Evolutionary conservation across 1,140 invertebrate genomes (phyloP).

Genomic region (Hylyphantes graminicola): DNA sequence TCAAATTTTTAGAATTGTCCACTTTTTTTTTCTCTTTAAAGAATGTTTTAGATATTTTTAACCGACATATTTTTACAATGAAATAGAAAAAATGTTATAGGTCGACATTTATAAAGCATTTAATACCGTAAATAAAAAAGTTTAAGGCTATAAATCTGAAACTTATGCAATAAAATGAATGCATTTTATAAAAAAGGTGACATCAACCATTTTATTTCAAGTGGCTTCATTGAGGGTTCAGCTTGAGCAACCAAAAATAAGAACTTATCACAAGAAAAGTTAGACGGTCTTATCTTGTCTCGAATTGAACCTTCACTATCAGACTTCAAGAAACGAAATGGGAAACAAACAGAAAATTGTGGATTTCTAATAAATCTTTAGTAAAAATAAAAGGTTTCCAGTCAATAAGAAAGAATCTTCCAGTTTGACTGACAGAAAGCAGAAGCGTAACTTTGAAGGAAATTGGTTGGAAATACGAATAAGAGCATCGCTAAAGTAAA

Average conservation of each 20-base stretch:
- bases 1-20: too few relatives aligned
- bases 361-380: constrained; percentile 45
- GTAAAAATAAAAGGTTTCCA: constrained; percentile 38
- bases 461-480: constrained; percentile 20
- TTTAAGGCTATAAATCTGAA: background rate
- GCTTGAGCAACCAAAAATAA: constrained; percentile 6
- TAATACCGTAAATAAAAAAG: background rate
- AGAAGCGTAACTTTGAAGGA: constrained; percentile 15
- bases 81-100: too few relatives aligned
- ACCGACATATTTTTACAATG: too few relatives aligned
- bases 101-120: too few relatives aligned
- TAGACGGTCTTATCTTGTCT: background rate
- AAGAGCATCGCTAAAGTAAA: too few relatives aligned
- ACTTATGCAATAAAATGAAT: background rate
- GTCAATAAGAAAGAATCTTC: constrained; percentile 46
- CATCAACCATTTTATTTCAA: background rate
- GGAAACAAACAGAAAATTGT: constrained; percentile 34
- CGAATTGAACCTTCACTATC: constrained; percentile 13
- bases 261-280: constrained; percentile 9
- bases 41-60: too few relatives aligned
- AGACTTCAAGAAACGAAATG: constrained; percentile 24
- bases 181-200: background rate
- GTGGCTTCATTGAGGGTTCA: background rate
- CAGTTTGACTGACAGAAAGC: constrained; percentile 27
- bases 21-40: too few relatives aligned